Evolutionary conservation across 2,797 vertebrate species (phyloP).

Genomic region (Argyrosomus regius): DNA sequence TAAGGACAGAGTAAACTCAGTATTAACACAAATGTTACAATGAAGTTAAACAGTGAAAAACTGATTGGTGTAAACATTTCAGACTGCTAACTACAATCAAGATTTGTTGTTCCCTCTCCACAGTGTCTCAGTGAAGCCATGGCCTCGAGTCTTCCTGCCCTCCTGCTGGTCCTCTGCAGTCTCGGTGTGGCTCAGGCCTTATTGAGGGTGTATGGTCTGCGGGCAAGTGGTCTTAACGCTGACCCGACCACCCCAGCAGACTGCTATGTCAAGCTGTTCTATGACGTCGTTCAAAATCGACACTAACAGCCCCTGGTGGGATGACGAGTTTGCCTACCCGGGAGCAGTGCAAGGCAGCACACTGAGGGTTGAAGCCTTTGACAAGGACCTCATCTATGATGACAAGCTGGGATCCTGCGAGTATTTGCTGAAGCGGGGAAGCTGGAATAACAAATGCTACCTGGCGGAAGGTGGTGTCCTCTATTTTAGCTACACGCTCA

Average conservation of each 20-base stretch:
- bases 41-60: no score
- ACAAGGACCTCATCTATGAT: constrained; percentile 54
- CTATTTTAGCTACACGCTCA: constrained; percentile 65
- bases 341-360: constrained; percentile 18
- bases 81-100: no score
- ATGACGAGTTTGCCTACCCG: constrained; percentile 58
- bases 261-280: constrained; percentile 66
- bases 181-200: constrained; percentile 24
- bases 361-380: constrained; percentile 70
- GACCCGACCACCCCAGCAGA: constrained; percentile 47
- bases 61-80: no score
- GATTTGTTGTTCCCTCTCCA: neutral
- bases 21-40: no score
- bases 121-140: constrained; percentile 45
- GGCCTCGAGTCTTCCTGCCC: constrained; percentile 31
- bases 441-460: constrained; percentile 52
- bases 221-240: constrained; percentile 48
- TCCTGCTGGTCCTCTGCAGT: constrained; percentile 48
- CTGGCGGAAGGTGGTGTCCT: constrained; percentile 63
- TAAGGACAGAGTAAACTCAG: no score
- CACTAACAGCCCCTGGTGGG: constrained; percentile 67
- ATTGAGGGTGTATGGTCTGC: constrained; percentile 57
- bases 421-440: constrained; percentile 52
- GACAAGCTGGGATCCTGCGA: constrained; percentile 72
- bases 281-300: constrained; percentile 33